Conservation (phyloP, 2,113 vertebrate species). For the Benitochromis conjunctus region DNA sequence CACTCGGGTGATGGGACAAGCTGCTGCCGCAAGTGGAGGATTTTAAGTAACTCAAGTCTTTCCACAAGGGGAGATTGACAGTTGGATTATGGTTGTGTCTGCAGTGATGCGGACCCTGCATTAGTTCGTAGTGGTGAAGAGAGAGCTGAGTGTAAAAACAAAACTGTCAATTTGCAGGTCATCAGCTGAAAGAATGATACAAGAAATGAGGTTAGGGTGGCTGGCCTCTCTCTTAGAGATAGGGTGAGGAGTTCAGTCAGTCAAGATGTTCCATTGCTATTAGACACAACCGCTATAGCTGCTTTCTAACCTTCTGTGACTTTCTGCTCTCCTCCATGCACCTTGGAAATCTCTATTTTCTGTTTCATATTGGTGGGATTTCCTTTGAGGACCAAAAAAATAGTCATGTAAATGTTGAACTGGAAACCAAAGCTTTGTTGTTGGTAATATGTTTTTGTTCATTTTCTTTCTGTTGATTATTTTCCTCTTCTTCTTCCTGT, state of each 20-base stretch:
- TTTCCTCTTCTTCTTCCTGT: too few species aligned
- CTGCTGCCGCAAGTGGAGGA: neutral
- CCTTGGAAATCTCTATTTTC: neutral
- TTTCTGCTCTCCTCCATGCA: neutral
- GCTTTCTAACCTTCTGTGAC: neutral
- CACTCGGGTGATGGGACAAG: neutral
- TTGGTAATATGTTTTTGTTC: neutral
- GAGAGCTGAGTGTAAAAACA: neutral
- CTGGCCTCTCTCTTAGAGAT: neutral
- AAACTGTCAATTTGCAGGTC: neutral
- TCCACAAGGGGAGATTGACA: neutral
- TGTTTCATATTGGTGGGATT: neutral
- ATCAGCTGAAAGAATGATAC: neutral
- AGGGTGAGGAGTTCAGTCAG: neutral
- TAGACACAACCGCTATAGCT: neutral
- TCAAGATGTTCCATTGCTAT: neutral
- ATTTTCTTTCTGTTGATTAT: neutral
- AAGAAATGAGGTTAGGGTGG: neutral
- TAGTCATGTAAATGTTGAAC: neutral
- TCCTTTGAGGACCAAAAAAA: neutral
- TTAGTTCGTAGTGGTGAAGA: neutral
- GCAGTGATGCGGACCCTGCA: too few species aligned
- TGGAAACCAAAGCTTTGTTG: neutral
- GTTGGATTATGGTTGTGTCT: neutral
- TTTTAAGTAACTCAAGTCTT: neutral